phyloP scores from a whole-genome alignment of 2,888 invertebrate species.

The Penaeus monodon region DNA sequence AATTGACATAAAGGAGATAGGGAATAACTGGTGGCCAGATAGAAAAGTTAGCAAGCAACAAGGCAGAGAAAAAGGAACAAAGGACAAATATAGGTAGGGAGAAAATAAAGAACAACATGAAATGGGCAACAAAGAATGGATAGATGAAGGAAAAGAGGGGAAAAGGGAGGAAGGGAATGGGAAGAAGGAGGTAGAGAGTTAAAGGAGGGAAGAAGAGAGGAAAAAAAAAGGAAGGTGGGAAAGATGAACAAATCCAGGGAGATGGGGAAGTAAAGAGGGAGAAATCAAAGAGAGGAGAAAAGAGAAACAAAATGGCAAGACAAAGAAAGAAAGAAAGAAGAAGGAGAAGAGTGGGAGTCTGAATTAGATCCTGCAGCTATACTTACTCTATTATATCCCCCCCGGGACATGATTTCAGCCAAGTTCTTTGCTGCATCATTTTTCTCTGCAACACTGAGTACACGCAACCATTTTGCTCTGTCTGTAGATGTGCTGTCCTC shows the following conservation, averaged over 20 bases:
- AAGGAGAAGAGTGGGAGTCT: neutral
- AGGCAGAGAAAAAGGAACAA: neutral
- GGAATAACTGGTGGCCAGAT: neutral
- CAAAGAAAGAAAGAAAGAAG: neutral
- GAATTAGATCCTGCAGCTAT: neutral
- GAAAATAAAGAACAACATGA: neutral
- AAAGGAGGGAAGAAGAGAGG: neutral
- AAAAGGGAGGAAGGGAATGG: neutral
- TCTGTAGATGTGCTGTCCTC: too few species aligned
- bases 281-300: neutral
- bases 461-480: constrained; percentile 74
- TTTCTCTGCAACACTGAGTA: constrained; percentile 98
- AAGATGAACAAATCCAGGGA: neutral
- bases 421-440: constrained; percentile 99
- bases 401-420: constrained; percentile 82
- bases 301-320: neutral
- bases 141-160: neutral
- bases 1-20: constrained; percentile 17
- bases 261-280: neutral
- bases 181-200: neutral
- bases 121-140: too few species aligned
- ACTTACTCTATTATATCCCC: constrained; percentile 76
- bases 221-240: neutral
- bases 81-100: neutral
- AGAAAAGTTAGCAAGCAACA: neutral